These are phyloP conservation scores for Baryphthengus martii DNA, from an alignment of 2,113 vertebrate genomes.

Conservation along the genomic window DNA sequence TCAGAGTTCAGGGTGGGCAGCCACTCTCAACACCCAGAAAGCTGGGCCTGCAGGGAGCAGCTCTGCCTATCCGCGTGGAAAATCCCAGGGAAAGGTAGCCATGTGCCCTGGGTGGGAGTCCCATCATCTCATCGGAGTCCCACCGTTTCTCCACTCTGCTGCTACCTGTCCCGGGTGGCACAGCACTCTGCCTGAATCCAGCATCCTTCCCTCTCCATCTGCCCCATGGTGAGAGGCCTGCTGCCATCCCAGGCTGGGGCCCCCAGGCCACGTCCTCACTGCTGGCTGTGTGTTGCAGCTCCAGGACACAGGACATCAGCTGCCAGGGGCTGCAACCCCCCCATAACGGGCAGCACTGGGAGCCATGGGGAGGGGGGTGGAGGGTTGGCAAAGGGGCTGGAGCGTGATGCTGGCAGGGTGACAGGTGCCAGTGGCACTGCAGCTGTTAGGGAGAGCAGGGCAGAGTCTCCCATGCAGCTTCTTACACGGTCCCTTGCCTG, in stretches of 20 bases:
- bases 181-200: too few species aligned
- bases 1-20: not conserved
- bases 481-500: not conserved
- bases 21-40: fast-evolving
- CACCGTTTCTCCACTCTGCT: fast-evolving
- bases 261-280: not conserved
- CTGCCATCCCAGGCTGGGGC: not conserved
- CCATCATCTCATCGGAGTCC: too few species aligned
- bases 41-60: not conserved
- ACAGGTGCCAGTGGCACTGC: not conserved
- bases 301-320: not conserved
- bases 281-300: not conserved
- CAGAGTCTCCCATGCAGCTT: not conserved
- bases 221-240: too few species aligned
- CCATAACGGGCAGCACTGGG: not conserved
- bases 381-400: not conserved
- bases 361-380: not conserved
- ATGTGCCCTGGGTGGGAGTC: fast-evolving
- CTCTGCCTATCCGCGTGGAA: fast-evolving
- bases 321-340: not conserved
- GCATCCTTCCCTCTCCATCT: too few species aligned
- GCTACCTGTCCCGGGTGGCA: not conserved
- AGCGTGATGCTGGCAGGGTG: not conserved
- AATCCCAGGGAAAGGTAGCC: not conserved
- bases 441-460: not conserved